Base-by-base conservation (phyloP, 2,888 invertebrate genomes). In the Rhimphoctona megacephalus region DNA sequence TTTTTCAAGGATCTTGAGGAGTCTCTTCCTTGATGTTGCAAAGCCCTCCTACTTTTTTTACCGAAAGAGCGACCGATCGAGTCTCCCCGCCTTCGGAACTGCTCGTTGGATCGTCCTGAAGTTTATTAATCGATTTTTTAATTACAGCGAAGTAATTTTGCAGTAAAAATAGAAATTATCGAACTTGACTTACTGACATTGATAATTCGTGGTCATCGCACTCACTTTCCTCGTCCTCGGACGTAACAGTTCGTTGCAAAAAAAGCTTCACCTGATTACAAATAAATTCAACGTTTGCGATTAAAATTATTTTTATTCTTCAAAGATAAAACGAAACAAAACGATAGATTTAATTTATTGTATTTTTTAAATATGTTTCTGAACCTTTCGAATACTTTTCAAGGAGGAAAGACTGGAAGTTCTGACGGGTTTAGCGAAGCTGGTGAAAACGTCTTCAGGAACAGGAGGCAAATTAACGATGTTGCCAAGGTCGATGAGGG, bases 391-490 rank as follows among this genome's bases (percentile, higher is more conserved):
- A 90, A 95, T 94, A 66, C 94, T 95, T 88, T 95, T 95, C 77
- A 95, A 88, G 1, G 95, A 95, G 14, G 95, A 95, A 66, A 95
- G 91, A 89, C 95, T 95, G 3, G 94, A 94, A 3, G 95, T 94
- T 78, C 94, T 91, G 4, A 91, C 93, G 14, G 95, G 94, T 89
- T 94, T 94, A n/a, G 92, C 89, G 81, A 94, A 94, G 86, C 93
- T 92, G 3, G 94, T 94, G 82, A 95, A 95, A 69, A 94, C 94
- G 87, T 95, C 95, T 91, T 95, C 95, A 0, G 95, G 95, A 0
- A 95, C 95, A 2, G 95, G 92, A 4, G 95, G 95, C 74, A 95
- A 90, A 90, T 94, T 95, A 0, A 93, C 92, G 2, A 95, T 93
- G 80, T 92, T 94, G 85, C 94, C 94, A 30, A 95, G 89, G 89